phyloP scores from a whole-genome alignment of 2,888 invertebrate species.

The Mayetiola destructor region DNA sequence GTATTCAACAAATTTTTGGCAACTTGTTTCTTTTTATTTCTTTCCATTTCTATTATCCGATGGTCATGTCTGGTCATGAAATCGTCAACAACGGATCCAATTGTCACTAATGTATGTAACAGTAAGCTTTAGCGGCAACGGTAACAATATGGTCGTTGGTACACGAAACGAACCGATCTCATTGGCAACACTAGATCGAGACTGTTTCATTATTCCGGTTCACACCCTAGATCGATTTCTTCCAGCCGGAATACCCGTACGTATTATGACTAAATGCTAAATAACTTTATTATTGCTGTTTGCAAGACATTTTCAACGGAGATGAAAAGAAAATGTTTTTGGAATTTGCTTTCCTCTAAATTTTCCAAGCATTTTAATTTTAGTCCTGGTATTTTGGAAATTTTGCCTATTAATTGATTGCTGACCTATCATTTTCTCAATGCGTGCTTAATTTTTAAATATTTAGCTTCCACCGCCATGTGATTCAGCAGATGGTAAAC shows the following conservation, averaged over 20 bases:
- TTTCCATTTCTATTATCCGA: too few relatives aligned
- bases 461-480: constrained; percentile 48
- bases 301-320: background rate
- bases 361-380: background rate
- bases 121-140: constrained; percentile 27
- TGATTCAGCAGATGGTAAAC: constrained; percentile 42
- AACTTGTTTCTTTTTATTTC: too few relatives aligned
- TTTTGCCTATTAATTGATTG: too few relatives aligned
- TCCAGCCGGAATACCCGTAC: constrained; percentile 76
- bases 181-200: constrained; percentile 67
- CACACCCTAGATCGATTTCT: constrained; percentile 76
- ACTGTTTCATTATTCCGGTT: constrained; percentile 87
- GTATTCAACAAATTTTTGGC: too few relatives aligned
- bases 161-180: constrained; percentile 52
- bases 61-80: too few relatives aligned
- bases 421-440: too few relatives aligned
- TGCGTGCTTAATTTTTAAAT: too few relatives aligned
- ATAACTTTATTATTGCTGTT: background rate
- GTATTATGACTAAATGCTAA: constrained; percentile 18
- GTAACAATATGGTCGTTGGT: constrained; percentile 18
- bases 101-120: too few relatives aligned
- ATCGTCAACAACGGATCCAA: too few relatives aligned
- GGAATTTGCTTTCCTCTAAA: too few relatives aligned
- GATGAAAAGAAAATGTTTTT: background rate
- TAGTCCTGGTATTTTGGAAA: too few relatives aligned